Evolutionary conservation across 2,113 vertebrate genomes (phyloP).

Genomic region (Salvelinus sp.): DNA sequence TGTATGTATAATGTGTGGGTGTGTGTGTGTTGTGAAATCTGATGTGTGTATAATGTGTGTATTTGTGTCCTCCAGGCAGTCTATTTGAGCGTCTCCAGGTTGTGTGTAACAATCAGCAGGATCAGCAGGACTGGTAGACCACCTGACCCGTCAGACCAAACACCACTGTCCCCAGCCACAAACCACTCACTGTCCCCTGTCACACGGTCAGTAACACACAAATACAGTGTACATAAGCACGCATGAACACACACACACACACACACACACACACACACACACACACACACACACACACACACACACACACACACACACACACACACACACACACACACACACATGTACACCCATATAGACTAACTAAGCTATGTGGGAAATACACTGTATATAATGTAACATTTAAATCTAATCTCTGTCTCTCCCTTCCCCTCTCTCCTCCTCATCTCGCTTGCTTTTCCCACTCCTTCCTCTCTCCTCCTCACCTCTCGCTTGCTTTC

Average conservation of each 20-base stretch:
- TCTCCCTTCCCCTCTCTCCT: not conserved
- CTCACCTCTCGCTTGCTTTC: not conserved
- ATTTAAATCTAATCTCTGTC: not conserved
- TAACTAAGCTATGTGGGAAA: too few relatives aligned
- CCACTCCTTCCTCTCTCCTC: not conserved
- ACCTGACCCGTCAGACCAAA: conserved; percentile 91
- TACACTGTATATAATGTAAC: too few relatives aligned
- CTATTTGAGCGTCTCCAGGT: conserved; percentile 95
- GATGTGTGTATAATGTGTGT: not conserved
- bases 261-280: not conserved
- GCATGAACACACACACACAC: conserved; percentile 1
- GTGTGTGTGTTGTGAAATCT: too few relatives aligned
- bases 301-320: not conserved
- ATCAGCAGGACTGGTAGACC: conserved; percentile 94
- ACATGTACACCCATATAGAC: too few relatives aligned
- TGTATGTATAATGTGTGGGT: too few relatives aligned
- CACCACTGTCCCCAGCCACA: conserved; percentile 84
- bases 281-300: not conserved
- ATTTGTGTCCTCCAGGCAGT: conserved; percentile 74
- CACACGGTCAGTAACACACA: conserved; percentile 85
- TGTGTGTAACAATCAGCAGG: conserved; percentile 88
- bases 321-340: not conserved
- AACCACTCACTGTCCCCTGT: conserved; percentile 92
- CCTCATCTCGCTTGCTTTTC: not conserved
- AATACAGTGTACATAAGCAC: not conserved